Conservation (phyloP, 2,113 vertebrate species). For the Oreotrochilus melanogaster region DNA sequence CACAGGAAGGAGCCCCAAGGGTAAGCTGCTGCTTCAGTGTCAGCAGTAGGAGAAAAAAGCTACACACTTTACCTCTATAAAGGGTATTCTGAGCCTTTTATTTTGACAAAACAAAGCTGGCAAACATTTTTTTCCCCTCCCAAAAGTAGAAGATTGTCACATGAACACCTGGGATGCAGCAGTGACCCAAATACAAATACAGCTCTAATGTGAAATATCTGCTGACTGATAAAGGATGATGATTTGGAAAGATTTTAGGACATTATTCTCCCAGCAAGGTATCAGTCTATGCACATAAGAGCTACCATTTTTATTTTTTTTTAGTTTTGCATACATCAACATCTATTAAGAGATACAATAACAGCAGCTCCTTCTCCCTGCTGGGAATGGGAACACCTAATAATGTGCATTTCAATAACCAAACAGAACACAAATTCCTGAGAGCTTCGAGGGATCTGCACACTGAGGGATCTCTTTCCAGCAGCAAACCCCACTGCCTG, state of each 20-base stretch:
- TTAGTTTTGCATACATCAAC: background rate
- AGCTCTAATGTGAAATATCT: background rate
- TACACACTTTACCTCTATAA: background rate
- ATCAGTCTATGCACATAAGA: background rate
- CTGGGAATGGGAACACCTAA: background rate
- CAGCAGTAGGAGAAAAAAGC: background rate
- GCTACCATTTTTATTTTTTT: background rate
- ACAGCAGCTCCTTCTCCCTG: background rate
- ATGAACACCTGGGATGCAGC: background rate
- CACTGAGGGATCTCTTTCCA: background rate
- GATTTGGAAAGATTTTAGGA: background rate
- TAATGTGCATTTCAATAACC: background rate
- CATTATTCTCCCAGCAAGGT: background rate
- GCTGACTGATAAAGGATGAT: background rate
- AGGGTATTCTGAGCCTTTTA: background rate
- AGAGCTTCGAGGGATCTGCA: background rate
- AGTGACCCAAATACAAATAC: background rate
- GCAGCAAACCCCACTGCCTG: accelerated
- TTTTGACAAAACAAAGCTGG: background rate
- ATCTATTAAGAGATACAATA: background rate
- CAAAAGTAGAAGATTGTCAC: background rate
- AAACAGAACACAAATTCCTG: background rate
- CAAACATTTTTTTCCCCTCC: background rate
- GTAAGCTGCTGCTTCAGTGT: background rate
- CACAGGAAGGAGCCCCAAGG: background rate